A percentile compares a stretch with the other conserved stretches of the same genome.
phyloP scores from a whole-genome alignment of 2,888 invertebrate genomes.

The Sthenelais limicola region DNA sequence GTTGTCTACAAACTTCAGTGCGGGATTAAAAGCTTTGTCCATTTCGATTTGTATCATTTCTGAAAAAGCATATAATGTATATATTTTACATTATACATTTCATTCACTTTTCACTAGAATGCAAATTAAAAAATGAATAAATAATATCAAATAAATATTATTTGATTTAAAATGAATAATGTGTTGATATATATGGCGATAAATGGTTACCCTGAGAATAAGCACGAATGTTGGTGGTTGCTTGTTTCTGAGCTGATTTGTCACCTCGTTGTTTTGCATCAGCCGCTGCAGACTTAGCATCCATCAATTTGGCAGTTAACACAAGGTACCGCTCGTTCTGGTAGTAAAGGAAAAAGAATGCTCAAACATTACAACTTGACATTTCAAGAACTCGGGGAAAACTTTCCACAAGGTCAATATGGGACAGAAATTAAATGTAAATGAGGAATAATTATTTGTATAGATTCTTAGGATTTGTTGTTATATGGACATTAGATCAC shows the following conservation, averaged over 20 bases:
- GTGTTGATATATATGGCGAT: neutral
- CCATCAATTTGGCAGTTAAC: conserved; percentile 59
- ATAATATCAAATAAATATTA: no score
- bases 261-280: conserved; percentile 60
- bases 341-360: neutral
- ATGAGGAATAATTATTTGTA: neutral
- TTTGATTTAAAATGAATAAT: neutral
- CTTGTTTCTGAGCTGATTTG: conserved; percentile 56
- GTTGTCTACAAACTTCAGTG: conserved; percentile 43
- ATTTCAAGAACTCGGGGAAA: neutral
- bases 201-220: conserved; percentile 54
- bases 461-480: neutral
- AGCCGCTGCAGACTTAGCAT: conserved; percentile 59
- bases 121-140: no score
- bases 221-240: conserved; percentile 59
- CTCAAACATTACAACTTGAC: neutral
- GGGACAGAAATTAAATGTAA: conserved; percentile 2
- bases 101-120: no score
- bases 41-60: conserved; percentile 60
- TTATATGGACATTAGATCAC: no score
- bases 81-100: no score
- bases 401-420: neutral
- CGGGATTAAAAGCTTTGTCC: conserved; percentile 61
- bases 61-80: conserved; percentile 45
- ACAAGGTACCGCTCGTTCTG: conserved; percentile 64